Conservation (phyloP, 1,140 invertebrate species). For the Maconellicoccus hirsutus region DNA sequence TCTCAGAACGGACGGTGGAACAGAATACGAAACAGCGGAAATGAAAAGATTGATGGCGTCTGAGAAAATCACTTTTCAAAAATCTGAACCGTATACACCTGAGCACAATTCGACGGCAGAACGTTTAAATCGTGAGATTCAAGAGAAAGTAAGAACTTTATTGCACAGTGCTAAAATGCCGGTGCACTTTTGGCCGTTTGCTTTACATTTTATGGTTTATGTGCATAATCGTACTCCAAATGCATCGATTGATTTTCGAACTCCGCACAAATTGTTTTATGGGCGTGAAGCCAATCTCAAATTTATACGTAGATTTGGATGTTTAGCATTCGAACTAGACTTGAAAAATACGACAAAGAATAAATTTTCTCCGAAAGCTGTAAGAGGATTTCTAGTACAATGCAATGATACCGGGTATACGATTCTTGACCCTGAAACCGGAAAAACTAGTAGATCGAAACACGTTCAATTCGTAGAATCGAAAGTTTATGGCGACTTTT, state of each 20-base stretch:
- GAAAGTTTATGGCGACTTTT: no score
- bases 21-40: not conserved
- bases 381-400: conserved; percentile 23
- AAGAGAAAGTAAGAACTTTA: not conserved
- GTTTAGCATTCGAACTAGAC: conserved; percentile 15
- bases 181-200: not conserved
- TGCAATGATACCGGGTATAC: conserved; percentile 26
- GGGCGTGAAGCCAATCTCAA: conserved; percentile 24
- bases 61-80: not conserved
- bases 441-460: no score
- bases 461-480: no score
- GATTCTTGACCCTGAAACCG: no score
- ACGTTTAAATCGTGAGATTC: not conserved
- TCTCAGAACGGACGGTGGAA: not conserved
- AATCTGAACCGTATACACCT: not conserved
- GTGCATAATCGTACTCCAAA: not conserved
- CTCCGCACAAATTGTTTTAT: not conserved
- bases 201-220: not conserved
- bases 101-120: not conserved
- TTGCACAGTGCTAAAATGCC: not conserved
- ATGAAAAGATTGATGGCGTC: not conserved
- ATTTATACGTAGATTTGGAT: conserved; percentile 18
- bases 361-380: conserved; percentile 17
- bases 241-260: not conserved
- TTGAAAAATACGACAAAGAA: conserved; percentile 21